Base-by-base conservation (phyloP, 2,888 invertebrate genomes). In the Calameuta filiformis region DNA sequence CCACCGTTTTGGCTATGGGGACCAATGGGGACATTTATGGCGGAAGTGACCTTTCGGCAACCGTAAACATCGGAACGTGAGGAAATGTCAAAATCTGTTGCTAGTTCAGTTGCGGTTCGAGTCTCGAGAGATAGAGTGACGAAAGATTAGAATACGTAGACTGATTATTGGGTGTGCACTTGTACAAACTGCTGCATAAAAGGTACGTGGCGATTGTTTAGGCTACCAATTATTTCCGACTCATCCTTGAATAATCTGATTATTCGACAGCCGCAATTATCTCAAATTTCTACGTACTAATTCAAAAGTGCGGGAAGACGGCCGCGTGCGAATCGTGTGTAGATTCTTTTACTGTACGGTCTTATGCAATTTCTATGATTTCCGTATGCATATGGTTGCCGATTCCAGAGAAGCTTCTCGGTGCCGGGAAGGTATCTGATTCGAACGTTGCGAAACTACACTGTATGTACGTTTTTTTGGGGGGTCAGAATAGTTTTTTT, bases 11-110 rank as follows among this genome's bases (percentile, higher is more conserved):
- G 56, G 56, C 56, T 56, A 56, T 56, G 56, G 56, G 56, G 56
- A 56, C 56, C 56, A 56, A 56, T 56, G 56, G 56, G 34, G 34
- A 23, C 71, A 15, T 71, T 34, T 71, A 76, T 79, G 37, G 76
- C 79, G 76, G 76, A 76, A 73, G 73, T 73, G 82, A 76, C 77
- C 82, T 56, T 80, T 78, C 40, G 68, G 68, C 37, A 78, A 74
- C 73, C 77, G 79, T 79, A 79, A 75, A 79, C 78, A 79, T 76
- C 76, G 78, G 30, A 75, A 79, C 79, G 79, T 79, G 79, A 74
- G 73, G 77, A 75, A 79, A 79, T 79, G 77, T 78, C 68, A 79
- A 75, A 75, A 75, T 56, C 71, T 73, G 56, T 79, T 40, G 73
- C 68, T 40, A 77, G 77, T 74, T 73, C 33, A 56, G 56, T 56